A percentile compares a stretch with the other conserved stretches of the same genome.
Conservation (phyloP, 2,113 vertebrate genomes). For the Seriola dumerili region DNA sequence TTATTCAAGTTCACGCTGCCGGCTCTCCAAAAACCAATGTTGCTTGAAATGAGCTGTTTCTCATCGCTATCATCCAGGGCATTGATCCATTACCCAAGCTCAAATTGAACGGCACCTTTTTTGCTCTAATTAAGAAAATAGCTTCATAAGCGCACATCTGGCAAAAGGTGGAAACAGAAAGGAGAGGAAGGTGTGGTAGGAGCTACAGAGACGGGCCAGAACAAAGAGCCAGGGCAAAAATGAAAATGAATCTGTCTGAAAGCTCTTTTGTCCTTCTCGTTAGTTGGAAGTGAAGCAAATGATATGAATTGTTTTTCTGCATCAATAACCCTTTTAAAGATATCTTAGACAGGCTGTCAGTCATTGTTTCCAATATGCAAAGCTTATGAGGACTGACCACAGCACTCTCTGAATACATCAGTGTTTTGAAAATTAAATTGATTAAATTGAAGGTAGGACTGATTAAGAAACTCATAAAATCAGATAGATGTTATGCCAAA, state of each 20-base stretch:
- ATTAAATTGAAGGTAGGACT: not conserved
- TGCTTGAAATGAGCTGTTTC: slow-evolving; percentile 75
- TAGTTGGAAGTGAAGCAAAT: slow-evolving; percentile 32
- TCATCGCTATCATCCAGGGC: slow-evolving; percentile 58
- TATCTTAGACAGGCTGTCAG: slow-evolving; percentile 7
- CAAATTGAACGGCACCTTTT: slow-evolving; percentile 63
- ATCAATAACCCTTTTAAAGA: not conserved
- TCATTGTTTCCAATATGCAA: slow-evolving; percentile 15
- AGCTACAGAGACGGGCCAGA: not conserved
- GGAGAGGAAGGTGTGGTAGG: not conserved
- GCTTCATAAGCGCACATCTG: slow-evolving; percentile 55
- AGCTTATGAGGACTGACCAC: not conserved
- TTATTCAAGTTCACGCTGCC: slow-evolving; percentile 48
- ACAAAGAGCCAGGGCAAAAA: slow-evolving; percentile 5
- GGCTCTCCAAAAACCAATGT: slow-evolving; percentile 68
- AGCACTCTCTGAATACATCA: not conserved
- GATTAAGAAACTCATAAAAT: not conserved
- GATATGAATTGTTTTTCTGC: slow-evolving; percentile 40
- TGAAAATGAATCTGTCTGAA: not conserved
- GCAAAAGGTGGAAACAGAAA: slow-evolving; percentile 11
- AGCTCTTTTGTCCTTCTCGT: not conserved
- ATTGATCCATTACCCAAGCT: slow-evolving; percentile 68
- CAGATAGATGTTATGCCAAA: not conserved
- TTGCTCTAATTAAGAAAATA: slow-evolving; percentile 67
- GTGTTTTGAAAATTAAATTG: not conserved